phyloP scores from a whole-genome alignment of 2,113 vertebrate species.

The Clarias batrachus region DNA sequence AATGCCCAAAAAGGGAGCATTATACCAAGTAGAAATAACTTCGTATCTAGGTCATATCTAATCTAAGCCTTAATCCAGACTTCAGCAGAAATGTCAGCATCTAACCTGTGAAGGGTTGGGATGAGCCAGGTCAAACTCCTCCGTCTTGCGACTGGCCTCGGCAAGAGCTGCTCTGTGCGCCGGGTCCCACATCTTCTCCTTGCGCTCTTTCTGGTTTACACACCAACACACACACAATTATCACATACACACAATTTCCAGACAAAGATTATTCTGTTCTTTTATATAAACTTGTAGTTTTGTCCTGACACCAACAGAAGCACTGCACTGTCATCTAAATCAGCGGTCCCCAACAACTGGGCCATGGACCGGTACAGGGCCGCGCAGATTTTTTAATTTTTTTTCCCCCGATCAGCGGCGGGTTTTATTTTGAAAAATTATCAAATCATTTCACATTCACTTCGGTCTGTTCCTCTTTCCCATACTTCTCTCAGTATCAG shows the following conservation, averaged over 20 bases:
- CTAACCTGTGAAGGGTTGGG: conserved; percentile 84
- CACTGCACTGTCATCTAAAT: not conserved
- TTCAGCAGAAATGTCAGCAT: not conserved
- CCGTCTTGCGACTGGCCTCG: conserved; percentile 86
- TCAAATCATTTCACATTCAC: no score
- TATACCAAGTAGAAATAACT: not conserved
- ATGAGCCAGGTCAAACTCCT: conserved; percentile 87
- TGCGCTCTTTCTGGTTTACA: conserved; percentile 87
- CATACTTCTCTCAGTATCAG: no score
- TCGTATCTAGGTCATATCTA: not conserved
- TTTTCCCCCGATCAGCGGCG: no score
- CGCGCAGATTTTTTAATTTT: no score
- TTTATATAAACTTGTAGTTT: not conserved
- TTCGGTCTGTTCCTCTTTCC: no score
- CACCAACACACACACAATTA: not conserved
- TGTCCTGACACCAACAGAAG: not conserved
- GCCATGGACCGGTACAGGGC: no score
- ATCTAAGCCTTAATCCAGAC: not conserved
- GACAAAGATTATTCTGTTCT: not conserved
- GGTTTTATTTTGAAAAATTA: no score
- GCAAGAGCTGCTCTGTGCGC: conserved; percentile 86
- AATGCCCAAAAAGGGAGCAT: no score
- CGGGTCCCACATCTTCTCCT: conserved; percentile 96
- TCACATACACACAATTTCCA: not conserved
- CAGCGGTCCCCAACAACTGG: no score